A percentile compares a stretch with the other conserved stretches of the same genome.
Conservation (phyloP, 2,797 vertebrate species). For the Stomatorhinus walkeri region DNA sequence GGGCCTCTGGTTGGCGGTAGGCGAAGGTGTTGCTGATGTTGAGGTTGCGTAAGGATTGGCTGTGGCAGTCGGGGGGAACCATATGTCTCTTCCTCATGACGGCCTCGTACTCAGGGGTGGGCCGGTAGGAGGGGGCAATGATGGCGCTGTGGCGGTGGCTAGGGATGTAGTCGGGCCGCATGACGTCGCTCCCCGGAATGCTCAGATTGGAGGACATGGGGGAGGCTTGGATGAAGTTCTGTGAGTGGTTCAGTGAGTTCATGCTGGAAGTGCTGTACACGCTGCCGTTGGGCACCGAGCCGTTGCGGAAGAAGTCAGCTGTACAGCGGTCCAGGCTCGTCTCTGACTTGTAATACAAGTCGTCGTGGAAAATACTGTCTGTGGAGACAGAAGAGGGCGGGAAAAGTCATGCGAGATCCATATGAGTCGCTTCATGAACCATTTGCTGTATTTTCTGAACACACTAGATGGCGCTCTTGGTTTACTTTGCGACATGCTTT, state of each 20-base stretch:
- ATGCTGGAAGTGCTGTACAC: conserved; percentile 89
- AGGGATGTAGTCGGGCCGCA: conserved; percentile 87
- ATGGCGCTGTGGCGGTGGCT: conserved; percentile 91
- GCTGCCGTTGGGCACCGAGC: conserved; percentile 81
- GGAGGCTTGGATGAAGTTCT: conserved; percentile 82
- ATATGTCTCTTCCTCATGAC: conserved; percentile 84
- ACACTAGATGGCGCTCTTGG: not conserved
- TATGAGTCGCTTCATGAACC: not conserved
- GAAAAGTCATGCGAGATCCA: not conserved
- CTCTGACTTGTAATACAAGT: conserved; percentile 85
- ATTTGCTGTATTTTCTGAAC: no score
- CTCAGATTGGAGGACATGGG: conserved; percentile 91
- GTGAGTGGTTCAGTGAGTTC: conserved; percentile 87
- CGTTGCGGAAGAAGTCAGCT: conserved; percentile 76
- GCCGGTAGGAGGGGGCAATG: conserved; percentile 89
- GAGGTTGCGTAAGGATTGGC: conserved; percentile 87
- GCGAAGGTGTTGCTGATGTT: conserved; percentile 85
- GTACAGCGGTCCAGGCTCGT: conserved; percentile 80
- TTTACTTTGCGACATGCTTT: not conserved
- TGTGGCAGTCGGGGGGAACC: conserved; percentile 74
- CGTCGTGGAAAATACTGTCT: conserved; percentile 94
- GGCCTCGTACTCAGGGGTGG: conserved; percentile 88
- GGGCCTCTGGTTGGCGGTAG: conserved; percentile 79
- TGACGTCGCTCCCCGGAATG: conserved; percentile 86
- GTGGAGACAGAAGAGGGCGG: conserved; percentile 21